Percentiles rank a stretch among this genome's conserved stretches.
Evolutionary conservation across 1,140 invertebrate species (phyloP).

Genomic region (Plectrocnemia conspersa): DNA sequence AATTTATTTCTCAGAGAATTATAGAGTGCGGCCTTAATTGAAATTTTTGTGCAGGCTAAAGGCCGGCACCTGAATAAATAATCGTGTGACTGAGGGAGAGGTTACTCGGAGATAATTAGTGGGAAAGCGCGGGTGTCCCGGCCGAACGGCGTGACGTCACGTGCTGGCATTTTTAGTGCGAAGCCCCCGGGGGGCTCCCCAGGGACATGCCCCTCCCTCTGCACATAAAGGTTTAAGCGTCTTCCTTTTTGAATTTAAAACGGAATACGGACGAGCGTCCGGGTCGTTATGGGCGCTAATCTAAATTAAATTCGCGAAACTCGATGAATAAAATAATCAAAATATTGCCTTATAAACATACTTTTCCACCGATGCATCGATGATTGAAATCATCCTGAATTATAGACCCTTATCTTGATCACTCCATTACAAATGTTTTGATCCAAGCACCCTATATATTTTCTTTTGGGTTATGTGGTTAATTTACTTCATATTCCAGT

Average conservation of each 20-base stretch:
- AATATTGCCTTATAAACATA: no score
- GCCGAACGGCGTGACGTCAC: slow-evolving; percentile 23
- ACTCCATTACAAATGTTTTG: no score
- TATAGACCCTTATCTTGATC: no score
- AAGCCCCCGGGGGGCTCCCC: slow-evolving; percentile 1
- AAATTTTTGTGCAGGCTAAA: slow-evolving; percentile 6
- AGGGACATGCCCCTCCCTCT: slow-evolving; percentile 5
- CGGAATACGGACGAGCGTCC: no score
- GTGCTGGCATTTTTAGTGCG: slow-evolving; percentile 23
- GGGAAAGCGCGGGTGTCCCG: slow-evolving; percentile 16
- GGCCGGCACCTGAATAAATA: slow-evolving; percentile 3
- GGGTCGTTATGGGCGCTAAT: no score
- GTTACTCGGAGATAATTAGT: slow-evolving; percentile 25
- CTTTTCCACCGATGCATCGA: no score
- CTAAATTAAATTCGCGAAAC: no score
- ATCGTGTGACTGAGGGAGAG: neutral
- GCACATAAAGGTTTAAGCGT: slow-evolving; percentile 27
- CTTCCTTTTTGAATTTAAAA: slow-evolving; percentile 34
- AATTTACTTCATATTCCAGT: no score
- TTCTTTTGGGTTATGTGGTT: no score
- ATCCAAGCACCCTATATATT: no score
- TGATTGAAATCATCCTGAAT: no score
- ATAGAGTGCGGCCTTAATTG: neutral
- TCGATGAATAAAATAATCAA: no score
- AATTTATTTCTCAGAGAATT: neutral